Evolutionary conservation across 2,113 vertebrate species (phyloP), one percentile per base, ranked within the genome.

Genomic region (Elgaria multicarinata): DNA sequence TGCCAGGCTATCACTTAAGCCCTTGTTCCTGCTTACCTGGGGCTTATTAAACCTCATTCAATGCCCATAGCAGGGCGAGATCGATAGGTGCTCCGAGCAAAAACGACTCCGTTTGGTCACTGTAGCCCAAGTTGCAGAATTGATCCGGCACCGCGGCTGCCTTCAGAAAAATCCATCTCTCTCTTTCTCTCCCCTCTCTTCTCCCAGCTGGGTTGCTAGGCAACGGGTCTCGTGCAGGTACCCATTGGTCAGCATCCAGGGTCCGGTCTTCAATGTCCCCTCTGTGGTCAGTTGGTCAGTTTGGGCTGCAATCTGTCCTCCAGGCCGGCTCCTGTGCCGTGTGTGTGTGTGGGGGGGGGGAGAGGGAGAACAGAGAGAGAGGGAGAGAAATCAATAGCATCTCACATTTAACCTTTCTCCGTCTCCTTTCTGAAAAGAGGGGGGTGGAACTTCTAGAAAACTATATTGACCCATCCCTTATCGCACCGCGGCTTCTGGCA

Each of bases 61-160:
- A 96, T 95, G 95, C 96, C 95, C 96, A 97, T 96, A 96, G 97
- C 95, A 94, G 92, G 90, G 95, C 95, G 93, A 93, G 96, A 97
- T 98, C 97, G 96, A 98, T 98, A 97, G 93, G 95, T 95, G 94
- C 97, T 94, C 95, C 95, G 95, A 97, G 97, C 97, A 96, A 96
- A 96, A 96, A 93, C 94, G 95, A 95, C 97, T 96, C 95, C 91
- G 92, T 95, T 95, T 92, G 94, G 96, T 96, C 92, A 93, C 94
- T 96, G 93, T 95, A 92, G 95, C 95, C 95, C 93, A 95, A 97
- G 95, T 97, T 97, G 97, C 97, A 95, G 95, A 94, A 98, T 98
- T 97, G 97, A 98, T 98, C 97, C 79, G 10, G 94, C 95, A 94
- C 95, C n/a, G 94, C 94, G 95, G 95, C 95, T 95, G 96, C 95